Conservation (phyloP, 2,888 invertebrate genomes). For the Vesta saturnalis region DNA sequence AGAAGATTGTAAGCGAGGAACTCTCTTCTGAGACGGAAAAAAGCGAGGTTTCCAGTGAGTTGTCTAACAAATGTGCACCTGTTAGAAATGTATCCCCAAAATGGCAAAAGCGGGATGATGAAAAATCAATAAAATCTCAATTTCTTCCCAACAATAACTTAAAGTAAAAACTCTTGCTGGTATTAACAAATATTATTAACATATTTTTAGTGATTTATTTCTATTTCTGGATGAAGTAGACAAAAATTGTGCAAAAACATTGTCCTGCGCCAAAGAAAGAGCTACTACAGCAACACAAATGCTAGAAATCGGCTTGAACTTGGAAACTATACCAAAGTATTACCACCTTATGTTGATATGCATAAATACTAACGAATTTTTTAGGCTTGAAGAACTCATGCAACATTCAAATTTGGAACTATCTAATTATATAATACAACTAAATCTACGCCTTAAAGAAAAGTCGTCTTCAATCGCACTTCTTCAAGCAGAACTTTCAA, state of each 20-base stretch:
- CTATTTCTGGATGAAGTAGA: constrained; percentile 75
- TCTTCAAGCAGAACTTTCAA: constrained; percentile 69
- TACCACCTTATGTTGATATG: not conserved
- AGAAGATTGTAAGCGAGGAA: constrained; percentile 53
- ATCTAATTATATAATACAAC: constrained; percentile 70
- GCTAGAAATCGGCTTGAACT: constrained; percentile 49
- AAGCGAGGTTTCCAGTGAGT: not conserved
- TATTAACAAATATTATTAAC: not conserved
- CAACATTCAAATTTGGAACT: constrained; percentile 69
- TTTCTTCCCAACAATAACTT: constrained; percentile 45
- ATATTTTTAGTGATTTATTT: constrained; percentile 68
- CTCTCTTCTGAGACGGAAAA: constrained; percentile 9
- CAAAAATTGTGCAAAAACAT: constrained; percentile 53
- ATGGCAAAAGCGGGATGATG: constrained; percentile 19
- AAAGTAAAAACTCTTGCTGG: constrained; percentile 45
- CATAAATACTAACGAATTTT: constrained; percentile 21
- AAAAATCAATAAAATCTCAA: constrained; percentile 32
- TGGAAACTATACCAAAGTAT: constrained; percentile 59
- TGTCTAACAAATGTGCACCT: too few relatives aligned
- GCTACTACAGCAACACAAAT: constrained; percentile 50
- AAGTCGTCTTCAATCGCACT: constrained; percentile 68
- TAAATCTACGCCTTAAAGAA: constrained; percentile 70
- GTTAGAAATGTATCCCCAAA: too few relatives aligned
- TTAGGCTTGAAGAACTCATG: constrained; percentile 67
- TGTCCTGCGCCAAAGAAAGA: constrained; percentile 53